A percentile compares a stretch with the other conserved stretches of the same genome.
Conservation (phyloP, 1,140 invertebrate genomes). For the Oreohelix idahoensis region DNA sequence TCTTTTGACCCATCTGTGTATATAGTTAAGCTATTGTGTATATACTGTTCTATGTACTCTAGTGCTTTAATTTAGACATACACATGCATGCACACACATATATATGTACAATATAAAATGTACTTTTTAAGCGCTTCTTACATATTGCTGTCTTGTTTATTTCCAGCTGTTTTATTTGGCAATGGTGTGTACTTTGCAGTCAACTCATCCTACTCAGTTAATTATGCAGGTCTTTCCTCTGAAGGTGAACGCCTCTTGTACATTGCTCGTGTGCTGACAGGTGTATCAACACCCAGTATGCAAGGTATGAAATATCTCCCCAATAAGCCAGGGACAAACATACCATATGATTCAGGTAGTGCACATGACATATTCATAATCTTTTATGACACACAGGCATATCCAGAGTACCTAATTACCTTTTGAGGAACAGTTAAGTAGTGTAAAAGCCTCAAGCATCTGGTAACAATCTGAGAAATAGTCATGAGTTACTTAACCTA, state of each 20-base stretch:
- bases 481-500: no score
- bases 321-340: conserved; percentile 27
- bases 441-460: no score
- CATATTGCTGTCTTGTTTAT: neutral
- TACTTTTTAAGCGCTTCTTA: no score
- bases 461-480: no score
- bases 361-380: conserved; percentile 58
- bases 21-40: no score
- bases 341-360: conserved; percentile 56
- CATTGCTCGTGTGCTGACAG: conserved; percentile 50
- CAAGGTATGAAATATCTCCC: conserved; percentile 49
- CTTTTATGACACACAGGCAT: conserved; percentile 62
- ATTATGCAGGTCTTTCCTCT: conserved; percentile 47
- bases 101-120: no score
- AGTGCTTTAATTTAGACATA: no score
- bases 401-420: conserved; percentile 62
- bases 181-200: conserved; percentile 60
- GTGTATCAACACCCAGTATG: conserved; percentile 47
- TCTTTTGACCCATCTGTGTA: no score
- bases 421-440: no score
- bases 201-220: conserved; percentile 49
- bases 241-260: conserved; percentile 49
- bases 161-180: conserved; percentile 52
- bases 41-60: no score
- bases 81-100: no score